Percentiles rank a stretch among this genome's conserved stretches.
These are phyloP conservation scores for Ailurus styani DNA, from an alignment of 2,113 vertebrate species.

Conservation along the genomic window DNA sequence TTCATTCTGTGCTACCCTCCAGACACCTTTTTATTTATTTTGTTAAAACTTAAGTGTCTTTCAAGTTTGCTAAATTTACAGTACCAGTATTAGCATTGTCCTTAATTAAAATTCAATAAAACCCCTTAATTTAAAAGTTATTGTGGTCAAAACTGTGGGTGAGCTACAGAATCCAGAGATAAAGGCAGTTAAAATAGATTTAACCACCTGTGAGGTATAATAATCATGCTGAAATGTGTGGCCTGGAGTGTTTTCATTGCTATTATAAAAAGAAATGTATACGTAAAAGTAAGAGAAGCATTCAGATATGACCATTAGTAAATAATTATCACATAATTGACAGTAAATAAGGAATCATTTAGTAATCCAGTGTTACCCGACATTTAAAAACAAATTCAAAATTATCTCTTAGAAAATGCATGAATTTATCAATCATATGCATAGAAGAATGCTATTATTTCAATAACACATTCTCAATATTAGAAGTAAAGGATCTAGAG, in stretches of 20 bases:
- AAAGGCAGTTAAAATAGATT: slow-evolving; percentile 81
- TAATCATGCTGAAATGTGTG: slow-evolving; percentile 79
- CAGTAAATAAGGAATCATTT: slow-evolving; percentile 71
- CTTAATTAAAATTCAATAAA: slow-evolving; percentile 83
- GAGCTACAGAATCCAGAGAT: slow-evolving; percentile 78
- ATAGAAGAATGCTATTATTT: neutral
- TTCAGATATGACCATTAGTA: slow-evolving; percentile 79
- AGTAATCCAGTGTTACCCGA: neutral
- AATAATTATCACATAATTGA: slow-evolving; percentile 80
- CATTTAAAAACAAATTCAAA: neutral
- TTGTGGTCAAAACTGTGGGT: slow-evolving; percentile 72
- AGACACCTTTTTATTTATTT: neutral
- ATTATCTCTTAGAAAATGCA: neutral
- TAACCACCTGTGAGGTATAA: slow-evolving; percentile 80
- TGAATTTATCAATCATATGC: neutral
- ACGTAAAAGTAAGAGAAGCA: slow-evolving; percentile 80
- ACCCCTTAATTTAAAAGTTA: slow-evolving; percentile 77
- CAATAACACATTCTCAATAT: neutral
- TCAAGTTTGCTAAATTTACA: slow-evolving; percentile 61
- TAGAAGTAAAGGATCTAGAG: neutral
- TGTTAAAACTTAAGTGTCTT: slow-evolving; percentile 52
- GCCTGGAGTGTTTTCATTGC: slow-evolving; percentile 77
- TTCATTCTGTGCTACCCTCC: neutral
- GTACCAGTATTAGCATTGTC: slow-evolving; percentile 64
- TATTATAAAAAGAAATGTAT: slow-evolving; percentile 79